Conservation (phyloP, 2,888 invertebrate species). For the Gryllus longicercus region DNA sequence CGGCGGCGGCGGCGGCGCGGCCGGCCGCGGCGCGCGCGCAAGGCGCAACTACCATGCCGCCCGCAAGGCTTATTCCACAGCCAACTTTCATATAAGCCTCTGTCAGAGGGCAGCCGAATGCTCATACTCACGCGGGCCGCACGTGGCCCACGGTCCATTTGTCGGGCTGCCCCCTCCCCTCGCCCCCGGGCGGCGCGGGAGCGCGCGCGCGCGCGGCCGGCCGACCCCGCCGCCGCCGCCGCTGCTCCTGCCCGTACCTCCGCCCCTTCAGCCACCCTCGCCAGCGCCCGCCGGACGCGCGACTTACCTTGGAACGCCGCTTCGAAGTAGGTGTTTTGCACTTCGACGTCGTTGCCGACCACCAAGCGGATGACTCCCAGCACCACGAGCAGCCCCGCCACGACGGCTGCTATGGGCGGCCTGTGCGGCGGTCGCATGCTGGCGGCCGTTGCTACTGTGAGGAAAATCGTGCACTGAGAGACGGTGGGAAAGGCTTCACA, state of each 20-base stretch:
- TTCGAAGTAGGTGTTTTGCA: background rate
- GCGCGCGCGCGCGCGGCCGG: background rate
- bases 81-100: constrained; percentile 10
- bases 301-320: background rate
- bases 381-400: background rate
- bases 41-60: background rate
- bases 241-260: background rate
- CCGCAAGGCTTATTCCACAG: constrained; percentile 6
- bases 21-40: no score
- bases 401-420: background rate
- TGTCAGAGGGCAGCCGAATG: background rate
- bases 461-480: background rate
- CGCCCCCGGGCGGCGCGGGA: background rate
- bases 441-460: background rate
- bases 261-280: background rate
- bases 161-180: background rate
- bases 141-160: background rate
- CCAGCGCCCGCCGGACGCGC: background rate
- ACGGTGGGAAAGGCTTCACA: background rate
- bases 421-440: background rate
- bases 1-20: no score
- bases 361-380: background rate
- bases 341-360: background rate
- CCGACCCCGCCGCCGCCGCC: background rate
- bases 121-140: background rate